These are phyloP conservation scores for Caenorhabditis brenneri DNA, from an alignment of 1,140 invertebrate species.

Conservation along the genomic window DNA sequence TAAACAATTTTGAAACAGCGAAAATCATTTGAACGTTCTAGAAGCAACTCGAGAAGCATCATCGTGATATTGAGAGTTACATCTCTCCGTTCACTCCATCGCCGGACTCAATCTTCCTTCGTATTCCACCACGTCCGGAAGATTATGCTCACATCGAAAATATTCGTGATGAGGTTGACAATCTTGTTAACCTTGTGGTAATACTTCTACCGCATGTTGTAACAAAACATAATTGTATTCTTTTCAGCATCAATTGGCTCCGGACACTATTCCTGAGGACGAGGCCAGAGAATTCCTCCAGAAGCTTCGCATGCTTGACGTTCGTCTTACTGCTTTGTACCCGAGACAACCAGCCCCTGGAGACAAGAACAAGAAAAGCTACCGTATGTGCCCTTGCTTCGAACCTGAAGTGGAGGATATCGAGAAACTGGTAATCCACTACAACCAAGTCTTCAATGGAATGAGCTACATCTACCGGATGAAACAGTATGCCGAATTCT, in stretches of 20 bases:
- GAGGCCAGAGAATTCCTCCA: not conserved
- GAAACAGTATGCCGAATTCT: not conserved
- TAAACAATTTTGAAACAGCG: not conserved
- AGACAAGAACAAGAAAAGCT: slow-evolving; percentile 21
- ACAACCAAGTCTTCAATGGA: not conserved
- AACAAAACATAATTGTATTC: not conserved
- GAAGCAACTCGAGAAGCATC: slow-evolving; percentile 36
- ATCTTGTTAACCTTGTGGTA: not conserved
- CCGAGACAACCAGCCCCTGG: not conserved
- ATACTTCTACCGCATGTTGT: not conserved
- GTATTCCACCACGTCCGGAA: not conserved
- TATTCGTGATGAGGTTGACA: not conserved
- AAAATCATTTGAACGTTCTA: not conserved
- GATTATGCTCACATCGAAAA: not conserved
- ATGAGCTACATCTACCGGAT: not conserved
- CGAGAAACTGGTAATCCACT: not conserved
- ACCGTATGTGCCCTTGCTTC: slow-evolving; percentile 13
- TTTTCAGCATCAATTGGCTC: not conserved
- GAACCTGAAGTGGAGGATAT: slow-evolving; percentile 4
- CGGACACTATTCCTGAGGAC: not conserved
- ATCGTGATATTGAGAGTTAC: not conserved
- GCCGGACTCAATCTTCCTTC: not conserved
- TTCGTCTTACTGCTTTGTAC: not conserved
- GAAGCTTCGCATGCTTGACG: not conserved
- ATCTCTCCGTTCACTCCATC: slow-evolving; percentile 7